Conservation (phyloP, 2,113 vertebrate species). For the Myotis yumanensis region DNA sequence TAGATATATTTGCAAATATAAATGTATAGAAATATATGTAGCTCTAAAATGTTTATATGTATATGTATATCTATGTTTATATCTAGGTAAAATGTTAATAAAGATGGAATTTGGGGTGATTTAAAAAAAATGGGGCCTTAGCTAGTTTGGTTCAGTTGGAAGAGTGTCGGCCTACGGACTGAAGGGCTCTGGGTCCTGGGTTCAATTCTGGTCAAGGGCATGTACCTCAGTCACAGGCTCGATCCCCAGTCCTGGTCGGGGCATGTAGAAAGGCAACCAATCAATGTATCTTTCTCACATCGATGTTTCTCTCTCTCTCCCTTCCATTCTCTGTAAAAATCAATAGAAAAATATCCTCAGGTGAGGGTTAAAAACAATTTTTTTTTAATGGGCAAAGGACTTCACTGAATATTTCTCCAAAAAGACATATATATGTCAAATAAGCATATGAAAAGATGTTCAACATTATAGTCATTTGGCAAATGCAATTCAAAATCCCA, state of each 20-base stretch:
- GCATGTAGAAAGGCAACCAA: too few species aligned
- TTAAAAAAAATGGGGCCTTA: neutral
- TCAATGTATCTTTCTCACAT: neutral
- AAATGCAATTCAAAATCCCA: too few species aligned
- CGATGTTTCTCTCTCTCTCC: neutral
- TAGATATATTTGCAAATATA: neutral
- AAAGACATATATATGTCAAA: neutral
- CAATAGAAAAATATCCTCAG: neutral
- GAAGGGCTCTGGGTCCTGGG: too few species aligned
- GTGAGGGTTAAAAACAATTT: neutral
- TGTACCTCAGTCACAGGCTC: too few species aligned
- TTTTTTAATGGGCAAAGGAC: neutral
- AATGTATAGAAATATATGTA: neutral
- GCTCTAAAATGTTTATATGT: neutral
- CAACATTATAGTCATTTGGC: neutral
- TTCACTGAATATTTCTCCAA: neutral
- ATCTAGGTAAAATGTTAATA: slow-evolving; percentile 34
- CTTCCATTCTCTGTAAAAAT: neutral
- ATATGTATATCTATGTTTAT: neutral
- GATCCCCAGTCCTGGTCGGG: too few species aligned
- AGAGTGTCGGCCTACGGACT: too few species aligned
- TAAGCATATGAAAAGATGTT: neutral
- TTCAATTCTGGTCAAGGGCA: too few species aligned
- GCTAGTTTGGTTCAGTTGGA: too few species aligned
- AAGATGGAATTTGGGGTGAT: slow-evolving; percentile 1